Evolutionary conservation across 2,797 vertebrate species (phyloP).

Genomic region (Tadarida brasiliensis): DNA sequence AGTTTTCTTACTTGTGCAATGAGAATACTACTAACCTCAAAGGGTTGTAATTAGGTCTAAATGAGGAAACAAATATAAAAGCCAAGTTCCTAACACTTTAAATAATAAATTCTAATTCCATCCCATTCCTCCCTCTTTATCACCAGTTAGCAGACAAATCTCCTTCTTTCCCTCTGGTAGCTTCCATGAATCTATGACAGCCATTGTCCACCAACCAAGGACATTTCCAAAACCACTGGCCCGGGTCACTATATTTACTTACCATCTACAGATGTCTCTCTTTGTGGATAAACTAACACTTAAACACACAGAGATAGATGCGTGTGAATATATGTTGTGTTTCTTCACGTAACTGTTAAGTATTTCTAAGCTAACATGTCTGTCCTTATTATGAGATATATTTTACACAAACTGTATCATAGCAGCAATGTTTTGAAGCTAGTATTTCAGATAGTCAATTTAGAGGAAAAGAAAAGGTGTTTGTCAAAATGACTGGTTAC

Average conservation of each 20-base stretch:
- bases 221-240: neutral
- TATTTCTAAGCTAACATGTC: neutral
- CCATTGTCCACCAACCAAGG: neutral
- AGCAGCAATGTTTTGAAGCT: slow-evolving; percentile 48
- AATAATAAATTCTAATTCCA: neutral
- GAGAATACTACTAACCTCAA: neutral
- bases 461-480: slow-evolving; percentile 65
- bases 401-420: slow-evolving; percentile 23
- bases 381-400: slow-evolving; percentile 6
- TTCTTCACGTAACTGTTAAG: neutral
- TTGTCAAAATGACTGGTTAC: slow-evolving; percentile 80
- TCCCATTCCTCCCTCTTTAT: neutral
- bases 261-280: neutral
- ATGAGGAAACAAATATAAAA: slow-evolving; percentile 46
- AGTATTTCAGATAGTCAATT: slow-evolving; percentile 66
- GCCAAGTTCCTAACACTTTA: neutral
- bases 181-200: neutral
- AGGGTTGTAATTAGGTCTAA: neutral
- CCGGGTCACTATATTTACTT: neutral
- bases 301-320: neutral
- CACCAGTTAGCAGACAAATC: neutral
- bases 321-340: neutral
- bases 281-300: neutral
- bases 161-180: neutral
- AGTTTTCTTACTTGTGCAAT: neutral